Base-by-base conservation (phyloP, 2,113 vertebrate genomes). In the Empidonax traillii region DNA sequence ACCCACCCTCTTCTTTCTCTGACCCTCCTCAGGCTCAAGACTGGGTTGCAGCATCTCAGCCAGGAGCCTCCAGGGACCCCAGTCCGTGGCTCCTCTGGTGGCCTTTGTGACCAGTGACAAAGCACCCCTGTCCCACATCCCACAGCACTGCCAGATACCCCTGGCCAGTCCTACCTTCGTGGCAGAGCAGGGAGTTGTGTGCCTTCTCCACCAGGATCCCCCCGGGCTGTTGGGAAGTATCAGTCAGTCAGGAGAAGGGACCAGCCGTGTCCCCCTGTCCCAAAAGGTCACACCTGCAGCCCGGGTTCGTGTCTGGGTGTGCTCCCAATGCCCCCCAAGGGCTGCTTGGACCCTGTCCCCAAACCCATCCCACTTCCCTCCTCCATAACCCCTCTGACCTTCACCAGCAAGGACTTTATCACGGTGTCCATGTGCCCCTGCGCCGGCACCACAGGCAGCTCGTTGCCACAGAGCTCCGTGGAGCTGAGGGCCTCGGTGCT, bases 151-250 rank as follows among this genome's bases (percentile, higher is more conserved):
- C 35, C 0, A 0, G 12, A 31, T 46, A 56, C 16, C 27, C 30
- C 46, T 2, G 1, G n/a, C 37, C 1, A 0, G 27, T 93, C 94
- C 51, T 90, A 96, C 95, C 94, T 97, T 95, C 93, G 49, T 78
- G 81, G 59, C 96, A 97, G 73, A 97, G 91, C 89, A 97, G 94
- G 47, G 95, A 94, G 66, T 61, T 97, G 91, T 90, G 87, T 1
- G 90, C 87, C 59, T 97, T 96, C 92, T 97, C 94, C 89, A 92
- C 91, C 74, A 94, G 79, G 87, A 97, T 90, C 6, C 95, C 97
- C 2, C 93, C 91, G 0, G 95, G 82, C 95, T 97, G 87, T 88
- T 25, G 20, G 85, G 58, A 94, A 93, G 61, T 33, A 68, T 3
- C 66, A 81, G 49, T 37, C 1, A 2, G 25, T 68, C 66, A 90